These are phyloP conservation scores for Halcyon senegalensis DNA, from an alignment of 2,113 vertebrate genomes.

Conservation along the genomic window DNA sequence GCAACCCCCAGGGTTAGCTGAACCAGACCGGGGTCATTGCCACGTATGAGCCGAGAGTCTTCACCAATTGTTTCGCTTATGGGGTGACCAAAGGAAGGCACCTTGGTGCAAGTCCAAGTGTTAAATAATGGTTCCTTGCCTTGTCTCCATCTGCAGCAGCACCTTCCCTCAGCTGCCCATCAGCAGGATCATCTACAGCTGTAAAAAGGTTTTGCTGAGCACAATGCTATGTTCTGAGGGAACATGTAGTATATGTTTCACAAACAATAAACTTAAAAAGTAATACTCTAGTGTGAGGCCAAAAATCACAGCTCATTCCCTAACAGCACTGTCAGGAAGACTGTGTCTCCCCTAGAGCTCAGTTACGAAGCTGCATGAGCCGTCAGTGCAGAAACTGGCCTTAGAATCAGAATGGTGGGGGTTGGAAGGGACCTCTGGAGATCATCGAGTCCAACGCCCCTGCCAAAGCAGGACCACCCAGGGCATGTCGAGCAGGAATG, in stretches of 20 bases:
- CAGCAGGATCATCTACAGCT: background rate
- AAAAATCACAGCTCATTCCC: background rate
- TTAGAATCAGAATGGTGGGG: too few relatives aligned
- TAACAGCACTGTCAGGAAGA: background rate
- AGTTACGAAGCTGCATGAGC: background rate
- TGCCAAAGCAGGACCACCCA: too few relatives aligned
- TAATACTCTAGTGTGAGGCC: background rate
- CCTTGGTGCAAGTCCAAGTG: too few relatives aligned
- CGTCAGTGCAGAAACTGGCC: background rate
- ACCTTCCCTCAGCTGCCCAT: background rate
- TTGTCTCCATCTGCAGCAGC: background rate
- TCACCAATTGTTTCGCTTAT: fast-evolving
- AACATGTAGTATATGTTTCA: fast-evolving
- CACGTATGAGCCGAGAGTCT: fast-evolving
- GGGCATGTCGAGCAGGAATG: too few relatives aligned
- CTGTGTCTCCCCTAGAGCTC: fast-evolving
- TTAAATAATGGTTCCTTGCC: background rate
- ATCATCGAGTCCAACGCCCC: too few relatives aligned
- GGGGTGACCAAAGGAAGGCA: fast-evolving
- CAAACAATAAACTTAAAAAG: background rate
- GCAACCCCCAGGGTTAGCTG: background rate
- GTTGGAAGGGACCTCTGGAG: too few relatives aligned
- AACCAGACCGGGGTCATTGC: fast-evolving
- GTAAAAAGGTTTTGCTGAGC: background rate
- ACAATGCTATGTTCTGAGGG: background rate